Conservation (phyloP, 2,797 vertebrate species). For the Streptopelia turtur region DNA sequence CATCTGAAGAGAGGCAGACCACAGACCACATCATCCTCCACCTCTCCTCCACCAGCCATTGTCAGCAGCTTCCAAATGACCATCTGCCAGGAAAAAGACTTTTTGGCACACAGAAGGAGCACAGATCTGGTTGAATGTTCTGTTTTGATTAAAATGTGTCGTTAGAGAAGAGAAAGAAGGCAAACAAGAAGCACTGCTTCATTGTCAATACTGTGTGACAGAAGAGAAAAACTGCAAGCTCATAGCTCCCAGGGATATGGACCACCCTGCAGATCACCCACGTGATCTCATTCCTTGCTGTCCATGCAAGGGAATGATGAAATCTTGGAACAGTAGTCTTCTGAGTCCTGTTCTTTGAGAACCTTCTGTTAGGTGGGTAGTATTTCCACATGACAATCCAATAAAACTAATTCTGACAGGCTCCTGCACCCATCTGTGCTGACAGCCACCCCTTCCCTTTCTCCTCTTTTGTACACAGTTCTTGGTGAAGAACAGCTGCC, state of each 20-base stretch:
- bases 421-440: neutral
- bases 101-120: neutral
- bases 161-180: neutral
- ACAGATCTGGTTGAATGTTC: neutral
- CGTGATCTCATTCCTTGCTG: neutral
- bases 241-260: neutral
- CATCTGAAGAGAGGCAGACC: rapidly evolving
- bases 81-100: neutral
- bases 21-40: neutral
- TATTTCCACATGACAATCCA: neutral
- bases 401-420: neutral
- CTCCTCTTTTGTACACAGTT: neutral
- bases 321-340: neutral
- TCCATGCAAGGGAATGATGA: neutral
- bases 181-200: neutral
- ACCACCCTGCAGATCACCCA: neutral
- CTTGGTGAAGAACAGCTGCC: neutral
- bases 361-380: neutral
- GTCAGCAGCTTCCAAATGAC: neutral
- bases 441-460: neutral
- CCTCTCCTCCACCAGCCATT: neutral
- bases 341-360: neutral
- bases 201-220: neutral
- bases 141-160: neutral
- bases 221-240: neutral